These are phyloP conservation scores for Parnassius mnemosyne DNA, from an alignment of 2,888 invertebrate genomes.

Conservation along the genomic window DNA sequence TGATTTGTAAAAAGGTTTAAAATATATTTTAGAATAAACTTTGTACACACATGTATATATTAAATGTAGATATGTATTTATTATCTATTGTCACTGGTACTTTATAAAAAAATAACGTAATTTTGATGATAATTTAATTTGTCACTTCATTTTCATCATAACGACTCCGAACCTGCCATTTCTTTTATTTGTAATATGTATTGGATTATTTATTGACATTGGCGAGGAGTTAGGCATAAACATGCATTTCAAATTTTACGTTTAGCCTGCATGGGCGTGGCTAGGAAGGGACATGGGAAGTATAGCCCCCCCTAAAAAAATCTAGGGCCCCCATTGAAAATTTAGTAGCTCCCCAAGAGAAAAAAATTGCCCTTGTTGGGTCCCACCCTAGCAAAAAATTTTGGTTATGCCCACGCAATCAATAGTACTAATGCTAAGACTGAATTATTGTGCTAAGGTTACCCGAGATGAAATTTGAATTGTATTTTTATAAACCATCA, in stretches of 20 bases:
- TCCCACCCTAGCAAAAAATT: no score
- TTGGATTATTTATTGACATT: no score
- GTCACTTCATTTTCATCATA: no score
- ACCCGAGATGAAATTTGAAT: constrained; percentile 44
- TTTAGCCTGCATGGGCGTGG: constrained; percentile 24
- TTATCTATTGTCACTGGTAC: not conserved
- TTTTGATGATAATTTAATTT: constrained; percentile 15
- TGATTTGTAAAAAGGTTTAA: not conserved
- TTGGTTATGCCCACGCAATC: no score
- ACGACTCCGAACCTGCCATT: no score
- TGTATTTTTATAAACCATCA: constrained; percentile 11
- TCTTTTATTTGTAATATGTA: no score
- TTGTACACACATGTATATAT: not conserved
- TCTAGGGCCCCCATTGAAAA: no score
- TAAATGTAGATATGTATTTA: no score
- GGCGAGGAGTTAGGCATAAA: constrained; percentile 23
- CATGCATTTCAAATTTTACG: constrained; percentile 49
- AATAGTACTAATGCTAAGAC: constrained; percentile 34
- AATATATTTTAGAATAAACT: not conserved
- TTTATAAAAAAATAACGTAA: not conserved
- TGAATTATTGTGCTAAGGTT: constrained; percentile 32
- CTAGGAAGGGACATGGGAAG: no score
- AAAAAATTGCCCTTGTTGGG: no score
- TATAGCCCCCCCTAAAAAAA: no score
- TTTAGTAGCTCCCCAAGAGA: no score